Base-by-base conservation (phyloP, 30 jellyfish, hydroid and myxozoan species). In the Hydractinia echinata region DNA sequence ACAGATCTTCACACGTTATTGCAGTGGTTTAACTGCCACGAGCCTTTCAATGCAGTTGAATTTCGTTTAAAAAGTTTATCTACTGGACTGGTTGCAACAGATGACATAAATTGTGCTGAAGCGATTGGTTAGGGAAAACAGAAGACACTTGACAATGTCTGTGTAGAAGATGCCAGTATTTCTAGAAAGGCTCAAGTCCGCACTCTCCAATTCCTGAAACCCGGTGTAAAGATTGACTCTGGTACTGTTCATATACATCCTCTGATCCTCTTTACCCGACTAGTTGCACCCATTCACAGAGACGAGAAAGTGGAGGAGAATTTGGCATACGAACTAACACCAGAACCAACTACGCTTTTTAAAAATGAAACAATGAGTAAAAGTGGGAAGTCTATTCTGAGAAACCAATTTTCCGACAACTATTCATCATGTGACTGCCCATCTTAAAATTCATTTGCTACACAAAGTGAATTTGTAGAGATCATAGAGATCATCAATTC, bases 91-190 rank as follows among this genome's bases (percentile, higher is more conserved):
- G n/a, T n/a, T n/a, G n/a, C n/a, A n/a, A n/a, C n/a, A n/a, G n/a
- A n/a, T n/a, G 68, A 58, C 68, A 58, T 58, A 10, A 58, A 58
- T 58, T 58, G 68, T 58, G 68, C 10, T n/a, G 11, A 58, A 58
- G n/a, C 68, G n/a, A n/a, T 58, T 58, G 68, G 68, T 58, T 10
- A 58, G n/a, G n/a, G 11, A 58, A 58, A 10, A 58, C 68, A 10
- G n/a, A 58, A 58, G n/a, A 10, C 68, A 10, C 68, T 58, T 58
- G 10, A 58, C n/a, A n/a, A 58, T 58, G n/a, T 58, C 10, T 58
- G 68, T 58, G 68, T 58, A 58, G 68, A 58, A 58, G 68, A 58
- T 10, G 68, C 68, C 68, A n/a, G n/a, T n/a, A 58, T 58, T n/a
- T n/a, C 10, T n/a, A 58, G n/a, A 58, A 58, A 58, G 68, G 68